Evolutionary conservation across 2,888 invertebrate genomes (phyloP), one percentile per base, ranked within the genome.

Genomic region (Nysson spinosus): DNA sequence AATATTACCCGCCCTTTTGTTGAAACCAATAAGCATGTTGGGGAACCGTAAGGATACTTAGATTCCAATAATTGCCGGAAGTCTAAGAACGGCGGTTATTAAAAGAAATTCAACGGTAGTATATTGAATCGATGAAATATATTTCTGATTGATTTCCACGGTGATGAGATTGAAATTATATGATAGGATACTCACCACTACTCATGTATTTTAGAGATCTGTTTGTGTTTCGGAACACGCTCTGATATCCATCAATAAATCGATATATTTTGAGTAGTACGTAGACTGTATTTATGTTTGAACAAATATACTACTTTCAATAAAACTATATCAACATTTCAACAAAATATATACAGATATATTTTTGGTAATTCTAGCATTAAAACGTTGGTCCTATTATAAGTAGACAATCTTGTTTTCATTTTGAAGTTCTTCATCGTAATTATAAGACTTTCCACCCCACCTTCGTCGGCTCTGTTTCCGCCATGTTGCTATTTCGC

Each of bases 281-380:
- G 37, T 74, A 74, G 57, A 66, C 19, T 44, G 55, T 75, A 74
- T 50, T 63, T 69, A 60, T 58, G 61, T 75, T 74, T 57, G 52
- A 69, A 64, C 47, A 66, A 57, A 16, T 56, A 70, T 54, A 49
- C 56, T 61, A 63, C 44, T 71, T 69, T 55, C 56, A 75, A 72
- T 54, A 63, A 63, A 75, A 74, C 44, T 51, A 51, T 66, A 58
- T 50, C 19, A 49, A 44, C 37, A 68, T 56, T 46, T 44, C 39
- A 58, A 52, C 28, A 30, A 64, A 57, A 67, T 57, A 67, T 54
- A 51, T 68, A 57, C 46, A 37, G 50, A 64, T 64, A 67, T 57
- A 67, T 54, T 55, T 68, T 61, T 50, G 34, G 50, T 70, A 70
- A 61, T 47, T 70, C 24, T 52, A 22, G 22, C 12, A 42, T 16